Conservation (phyloP, 2,888 invertebrate species). For the Hypolimnas misippus region DNA sequence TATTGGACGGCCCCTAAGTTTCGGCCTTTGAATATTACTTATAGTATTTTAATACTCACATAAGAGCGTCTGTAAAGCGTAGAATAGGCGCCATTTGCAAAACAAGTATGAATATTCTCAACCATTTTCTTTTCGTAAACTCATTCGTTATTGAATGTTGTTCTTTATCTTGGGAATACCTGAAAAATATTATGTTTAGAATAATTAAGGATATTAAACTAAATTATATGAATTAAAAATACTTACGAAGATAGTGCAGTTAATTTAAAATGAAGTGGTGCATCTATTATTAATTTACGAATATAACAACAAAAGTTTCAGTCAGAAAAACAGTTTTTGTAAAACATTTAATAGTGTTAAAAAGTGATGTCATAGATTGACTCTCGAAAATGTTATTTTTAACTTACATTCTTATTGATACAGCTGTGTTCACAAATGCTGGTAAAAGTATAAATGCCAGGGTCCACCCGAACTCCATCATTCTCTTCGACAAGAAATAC, state of each 20-base stretch:
- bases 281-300: too few relatives aligned
- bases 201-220: neutral
- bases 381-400: neutral
- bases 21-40: too few relatives aligned
- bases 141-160: conserved; percentile 82
- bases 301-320: too few relatives aligned
- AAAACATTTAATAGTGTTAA: conserved; percentile 3
- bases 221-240: too few relatives aligned
- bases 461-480: conserved; percentile 87
- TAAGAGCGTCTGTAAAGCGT: conserved; percentile 85
- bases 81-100: conserved; percentile 90
- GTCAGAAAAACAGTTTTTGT: neutral
- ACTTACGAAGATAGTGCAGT: too few relatives aligned
- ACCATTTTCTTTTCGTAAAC: conserved; percentile 82
- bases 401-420: conserved; percentile 89
- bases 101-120: conserved; percentile 85
- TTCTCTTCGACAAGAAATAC: conserved; percentile 82
- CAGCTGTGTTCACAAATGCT: conserved; percentile 89
- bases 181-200: conserved; percentile 50
- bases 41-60: conserved; percentile 58
- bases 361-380: conserved; percentile 20
- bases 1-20: too few relatives aligned
- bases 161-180: conserved; percentile 83
- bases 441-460: conserved; percentile 88
- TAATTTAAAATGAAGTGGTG: too few relatives aligned